phyloP scores from a whole-genome alignment of 2,113 vertebrate genomes.

The Proteles cristata region DNA sequence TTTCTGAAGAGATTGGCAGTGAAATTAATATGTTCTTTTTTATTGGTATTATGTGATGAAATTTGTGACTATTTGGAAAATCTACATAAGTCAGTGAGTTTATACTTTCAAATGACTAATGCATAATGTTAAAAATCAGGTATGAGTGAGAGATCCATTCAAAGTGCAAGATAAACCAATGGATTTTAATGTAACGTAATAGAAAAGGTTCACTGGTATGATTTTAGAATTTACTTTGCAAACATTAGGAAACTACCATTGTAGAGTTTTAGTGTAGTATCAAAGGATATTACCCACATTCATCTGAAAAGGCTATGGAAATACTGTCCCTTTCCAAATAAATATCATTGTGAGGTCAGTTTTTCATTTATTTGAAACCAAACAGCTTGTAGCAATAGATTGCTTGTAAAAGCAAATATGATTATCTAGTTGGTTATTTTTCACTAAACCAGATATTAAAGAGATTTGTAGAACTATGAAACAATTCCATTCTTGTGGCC shows the following conservation, averaged over 20 bases:
- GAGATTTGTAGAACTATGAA: background rate
- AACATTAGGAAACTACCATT: background rate
- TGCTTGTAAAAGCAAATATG: background rate
- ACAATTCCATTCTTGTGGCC: background rate
- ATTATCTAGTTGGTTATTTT: background rate
- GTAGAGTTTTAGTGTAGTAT: background rate
- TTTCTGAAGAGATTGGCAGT: background rate
- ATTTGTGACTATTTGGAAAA: background rate
- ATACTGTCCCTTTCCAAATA: background rate
- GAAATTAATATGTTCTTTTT: background rate
- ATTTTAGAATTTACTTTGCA: background rate
- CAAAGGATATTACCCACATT: background rate
- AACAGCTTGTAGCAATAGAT: background rate
- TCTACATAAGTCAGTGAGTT: background rate
- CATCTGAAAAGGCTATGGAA: background rate
- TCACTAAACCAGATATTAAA: background rate
- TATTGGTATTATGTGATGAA: background rate
- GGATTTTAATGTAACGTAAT: background rate
- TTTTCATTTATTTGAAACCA: background rate
- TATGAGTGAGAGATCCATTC: background rate
- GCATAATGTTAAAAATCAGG: background rate
- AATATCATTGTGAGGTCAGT: background rate
- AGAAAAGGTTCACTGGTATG: background rate
- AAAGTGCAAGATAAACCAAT: background rate
- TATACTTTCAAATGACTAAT: slow-evolving; percentile 1